Conservation (phyloP, 2,888 invertebrate species). For the Agriopis leucophaearia region DNA sequence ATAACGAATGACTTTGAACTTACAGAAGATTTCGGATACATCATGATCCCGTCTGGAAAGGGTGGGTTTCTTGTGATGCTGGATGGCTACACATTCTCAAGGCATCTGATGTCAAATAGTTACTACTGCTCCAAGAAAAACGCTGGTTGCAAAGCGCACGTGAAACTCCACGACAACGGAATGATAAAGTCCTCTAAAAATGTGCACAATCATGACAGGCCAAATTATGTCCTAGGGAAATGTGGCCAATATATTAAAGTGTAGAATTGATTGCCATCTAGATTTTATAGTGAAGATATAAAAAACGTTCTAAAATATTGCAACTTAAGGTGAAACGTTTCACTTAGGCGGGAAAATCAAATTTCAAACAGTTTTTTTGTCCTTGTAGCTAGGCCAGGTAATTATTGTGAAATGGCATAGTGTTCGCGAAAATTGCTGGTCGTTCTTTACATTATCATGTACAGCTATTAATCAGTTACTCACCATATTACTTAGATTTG, state of each 20-base stretch:
- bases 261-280: neutral
- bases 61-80: slow-evolving; percentile 3
- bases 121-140: slow-evolving; percentile 11
- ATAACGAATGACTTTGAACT: neutral
- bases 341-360: no score
- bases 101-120: neutral
- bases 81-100: slow-evolving; percentile 3
- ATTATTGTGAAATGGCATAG: no score
- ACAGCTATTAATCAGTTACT: no score
- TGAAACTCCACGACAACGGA: neutral
- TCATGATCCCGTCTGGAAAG: neutral
- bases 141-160: slow-evolving; percentile 5
- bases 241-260: neutral
- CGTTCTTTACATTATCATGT: no score
- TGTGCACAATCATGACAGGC: neutral
- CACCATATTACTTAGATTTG: no score
- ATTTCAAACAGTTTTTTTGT: no score
- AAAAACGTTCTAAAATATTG: no score
- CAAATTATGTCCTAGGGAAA: neutral
- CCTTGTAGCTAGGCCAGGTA: no score
- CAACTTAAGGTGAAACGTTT: no score
- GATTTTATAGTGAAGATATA: no score
- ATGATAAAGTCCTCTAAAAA: neutral
- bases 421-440: no score
- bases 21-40: slow-evolving; percentile 2